Percentiles rank a stretch among this genome's conserved stretches.
These are phyloP conservation scores for Encarsia formosa DNA, from an alignment of 2,888 invertebrate species.

Conservation along the genomic window DNA sequence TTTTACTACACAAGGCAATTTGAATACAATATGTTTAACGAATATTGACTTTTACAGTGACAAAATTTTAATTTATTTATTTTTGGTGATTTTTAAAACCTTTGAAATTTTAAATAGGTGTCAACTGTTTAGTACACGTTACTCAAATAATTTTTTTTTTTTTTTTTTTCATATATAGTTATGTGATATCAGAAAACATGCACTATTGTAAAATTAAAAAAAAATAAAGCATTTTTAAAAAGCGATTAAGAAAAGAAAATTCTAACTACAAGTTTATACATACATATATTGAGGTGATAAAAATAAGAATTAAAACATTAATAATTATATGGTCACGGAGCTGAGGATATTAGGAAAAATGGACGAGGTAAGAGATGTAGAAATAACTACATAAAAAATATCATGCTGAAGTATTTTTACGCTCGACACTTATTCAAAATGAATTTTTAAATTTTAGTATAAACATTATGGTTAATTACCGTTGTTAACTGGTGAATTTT, in stretches of 20 bases:
- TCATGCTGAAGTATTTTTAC: conserved; percentile 22
- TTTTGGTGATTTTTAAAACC: too few species aligned
- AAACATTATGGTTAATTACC: conserved; percentile 4
- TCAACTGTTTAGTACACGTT: too few species aligned
- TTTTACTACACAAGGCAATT: too few species aligned
- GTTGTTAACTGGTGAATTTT: neutral
- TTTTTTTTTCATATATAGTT: too few species aligned
- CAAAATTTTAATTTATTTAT: too few species aligned
- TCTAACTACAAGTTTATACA: conserved; percentile 15
- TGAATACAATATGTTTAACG: too few species aligned
- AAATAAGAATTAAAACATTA: conserved; percentile 7
- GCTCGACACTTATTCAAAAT: conserved; percentile 18
- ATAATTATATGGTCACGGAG: neutral
- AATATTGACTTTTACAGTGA: too few species aligned
- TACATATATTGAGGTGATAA: conserved; percentile 11
- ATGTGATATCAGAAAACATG: too few species aligned
- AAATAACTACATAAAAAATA: conserved; percentile 3
- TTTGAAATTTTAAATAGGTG: too few species aligned
- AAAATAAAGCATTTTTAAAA: conserved; percentile 12
- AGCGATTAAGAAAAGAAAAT: conserved; percentile 7
- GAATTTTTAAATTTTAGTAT: neutral
- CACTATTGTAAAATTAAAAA: too few species aligned
- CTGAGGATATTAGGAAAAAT: neutral
- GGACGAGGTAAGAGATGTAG: neutral
- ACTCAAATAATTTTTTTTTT: too few species aligned